Evolutionary conservation across 2,113 vertebrate genomes (phyloP).

Genomic region (Eublepharis macularius): DNA sequence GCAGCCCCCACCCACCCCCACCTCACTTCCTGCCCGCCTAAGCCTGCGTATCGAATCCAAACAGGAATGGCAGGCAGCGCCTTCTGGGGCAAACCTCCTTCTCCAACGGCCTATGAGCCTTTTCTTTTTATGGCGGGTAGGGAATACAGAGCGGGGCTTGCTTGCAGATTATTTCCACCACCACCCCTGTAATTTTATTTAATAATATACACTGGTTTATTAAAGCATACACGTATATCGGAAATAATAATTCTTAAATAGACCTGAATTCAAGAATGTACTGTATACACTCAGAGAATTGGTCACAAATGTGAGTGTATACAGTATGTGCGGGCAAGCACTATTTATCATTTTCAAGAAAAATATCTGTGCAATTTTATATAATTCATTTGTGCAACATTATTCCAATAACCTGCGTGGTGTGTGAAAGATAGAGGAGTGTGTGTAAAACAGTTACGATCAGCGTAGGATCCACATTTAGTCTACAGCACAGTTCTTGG

Average conservation of each 20-base stretch:
- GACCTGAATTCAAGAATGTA: background rate
- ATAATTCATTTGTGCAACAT: no score
- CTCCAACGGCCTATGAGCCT: conserved; percentile 50
- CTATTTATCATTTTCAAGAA: no score
- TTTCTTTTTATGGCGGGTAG: conserved; percentile 50
- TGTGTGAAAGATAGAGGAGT: background rate
- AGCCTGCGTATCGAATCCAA: conserved; percentile 57
- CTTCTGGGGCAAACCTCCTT: conserved; percentile 59
- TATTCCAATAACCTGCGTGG: background rate
- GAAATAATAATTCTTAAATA: background rate
- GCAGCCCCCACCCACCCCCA: conserved; percentile 34
- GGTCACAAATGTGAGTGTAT: no score
- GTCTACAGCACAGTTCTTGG: background rate
- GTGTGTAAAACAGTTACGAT: background rate
- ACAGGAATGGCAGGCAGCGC: conserved; percentile 43
- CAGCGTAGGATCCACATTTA: background rate
- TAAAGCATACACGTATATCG: background rate
- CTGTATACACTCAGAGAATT: no score
- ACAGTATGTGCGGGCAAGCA: no score
- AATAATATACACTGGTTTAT: background rate
- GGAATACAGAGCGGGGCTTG: conserved; percentile 40
- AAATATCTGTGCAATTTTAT: no score
- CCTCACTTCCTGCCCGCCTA: conserved; percentile 41
- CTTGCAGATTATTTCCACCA: background rate
- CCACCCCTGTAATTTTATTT: background rate